A percentile compares a stretch with the other conserved stretches of the same genome.
Conservation (phyloP, 2,888 invertebrate genomes). For the Volucella zonaria region DNA sequence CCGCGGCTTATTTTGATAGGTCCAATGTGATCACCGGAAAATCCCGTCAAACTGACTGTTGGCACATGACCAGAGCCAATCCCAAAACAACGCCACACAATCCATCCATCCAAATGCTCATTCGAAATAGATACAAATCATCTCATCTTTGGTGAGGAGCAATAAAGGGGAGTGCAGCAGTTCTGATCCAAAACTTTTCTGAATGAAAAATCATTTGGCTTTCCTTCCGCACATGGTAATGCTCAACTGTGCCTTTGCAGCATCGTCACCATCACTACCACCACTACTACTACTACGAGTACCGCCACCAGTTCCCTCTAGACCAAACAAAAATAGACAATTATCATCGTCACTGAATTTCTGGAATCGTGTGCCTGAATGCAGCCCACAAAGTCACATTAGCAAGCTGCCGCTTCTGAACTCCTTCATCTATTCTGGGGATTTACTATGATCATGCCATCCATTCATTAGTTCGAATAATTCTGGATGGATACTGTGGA, state of each 20-base stretch:
- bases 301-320: neutral
- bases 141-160: neutral
- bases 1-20: slow-evolving; percentile 70
- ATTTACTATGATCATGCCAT: slow-evolving; percentile 66
- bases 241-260: slow-evolving; percentile 45
- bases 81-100: slow-evolving; percentile 51
- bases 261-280: slow-evolving; percentile 2
- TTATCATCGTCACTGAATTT: slow-evolving; percentile 27
- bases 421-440: slow-evolving; percentile 69
- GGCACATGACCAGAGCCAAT: slow-evolving; percentile 74
- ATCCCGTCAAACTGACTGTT: slow-evolving; percentile 68
- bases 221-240: slow-evolving; percentile 42
- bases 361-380: neutral
- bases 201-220: slow-evolving; percentile 66
- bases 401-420: slow-evolving; percentile 29
- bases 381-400: slow-evolving; percentile 55
- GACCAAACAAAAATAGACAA: slow-evolving; percentile 66
- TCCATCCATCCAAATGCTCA: slow-evolving; percentile 9
- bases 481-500: slow-evolving; percentile 48
- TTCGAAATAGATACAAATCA: slow-evolving; percentile 62
- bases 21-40: slow-evolving; percentile 71
- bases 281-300: no score
- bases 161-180: neutral
- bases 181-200: slow-evolving; percentile 49
- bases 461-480: slow-evolving; percentile 70